Evolutionary conservation across 2,113 vertebrate genomes (phyloP).

Genomic region (Heterocephalus glaber): DNA sequence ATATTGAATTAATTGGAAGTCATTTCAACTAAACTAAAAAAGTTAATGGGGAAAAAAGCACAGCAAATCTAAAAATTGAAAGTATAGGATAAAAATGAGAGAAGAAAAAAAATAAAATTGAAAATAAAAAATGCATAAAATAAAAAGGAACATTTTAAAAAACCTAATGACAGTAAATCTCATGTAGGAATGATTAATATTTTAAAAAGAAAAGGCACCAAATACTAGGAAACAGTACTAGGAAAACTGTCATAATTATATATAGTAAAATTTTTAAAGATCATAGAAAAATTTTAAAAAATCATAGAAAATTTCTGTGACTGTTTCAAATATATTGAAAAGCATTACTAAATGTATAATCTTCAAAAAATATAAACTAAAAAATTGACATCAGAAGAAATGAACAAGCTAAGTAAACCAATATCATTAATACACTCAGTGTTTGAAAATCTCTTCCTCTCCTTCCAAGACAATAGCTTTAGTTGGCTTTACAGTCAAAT

Average conservation of each 20-base stretch:
- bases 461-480: background rate
- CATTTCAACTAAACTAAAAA: conserved; percentile 27
- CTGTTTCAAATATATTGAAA: background rate
- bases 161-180: background rate
- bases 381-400: background rate
- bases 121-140: conserved; percentile 19
- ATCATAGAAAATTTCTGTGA: background rate
- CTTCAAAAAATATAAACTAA: background rate
- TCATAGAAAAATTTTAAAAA: background rate
- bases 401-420: background rate
- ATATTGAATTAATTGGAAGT: background rate
- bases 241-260: background rate
- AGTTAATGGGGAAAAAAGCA: background rate
- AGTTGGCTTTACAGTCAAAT: background rate
- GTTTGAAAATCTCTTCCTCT: background rate
- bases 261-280: background rate
- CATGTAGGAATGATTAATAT: background rate
- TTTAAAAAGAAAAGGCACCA: conserved; percentile 10
- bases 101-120: background rate
- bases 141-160: background rate
- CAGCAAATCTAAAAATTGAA: conserved; percentile 8
- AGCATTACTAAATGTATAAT: conserved; percentile 22
- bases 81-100: background rate
- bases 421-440: background rate
- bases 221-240: background rate